Evolutionary conservation across 2,888 invertebrate genomes (phyloP).

Genomic region (Pollenia angustigena): DNA sequence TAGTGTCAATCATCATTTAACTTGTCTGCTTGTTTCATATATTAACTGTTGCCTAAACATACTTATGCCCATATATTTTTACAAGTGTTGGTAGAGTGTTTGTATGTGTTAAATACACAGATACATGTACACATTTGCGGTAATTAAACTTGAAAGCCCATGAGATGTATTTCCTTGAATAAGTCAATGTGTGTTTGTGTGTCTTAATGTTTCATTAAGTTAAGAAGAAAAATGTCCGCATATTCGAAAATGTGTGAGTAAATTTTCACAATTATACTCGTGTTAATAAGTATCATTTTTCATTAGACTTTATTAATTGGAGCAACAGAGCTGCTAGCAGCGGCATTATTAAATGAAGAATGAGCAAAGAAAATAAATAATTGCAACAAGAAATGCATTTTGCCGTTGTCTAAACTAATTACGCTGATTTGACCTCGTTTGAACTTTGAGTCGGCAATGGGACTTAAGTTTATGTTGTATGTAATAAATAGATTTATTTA

Average conservation of each 20-base stretch:
- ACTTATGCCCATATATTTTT: neutral
- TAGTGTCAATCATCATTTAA: constrained; percentile 51
- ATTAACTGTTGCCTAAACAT: neutral
- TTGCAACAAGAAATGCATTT: constrained; percentile 57
- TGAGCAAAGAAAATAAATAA: constrained; percentile 18
- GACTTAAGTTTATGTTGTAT: no score
- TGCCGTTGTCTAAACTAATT: constrained; percentile 44
- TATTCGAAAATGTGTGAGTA: neutral
- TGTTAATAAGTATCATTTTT: constrained; percentile 67
- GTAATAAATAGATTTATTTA: neutral
- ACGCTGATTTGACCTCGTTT: constrained; percentile 10
- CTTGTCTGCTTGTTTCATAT: neutral
- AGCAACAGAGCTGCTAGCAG: constrained; percentile 4
- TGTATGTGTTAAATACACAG: neutral
- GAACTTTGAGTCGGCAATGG: neutral
- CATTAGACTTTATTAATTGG: constrained; percentile 63
- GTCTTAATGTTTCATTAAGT: neutral
- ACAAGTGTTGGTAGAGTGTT: neutral
- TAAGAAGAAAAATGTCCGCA: neutral
- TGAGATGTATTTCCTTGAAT: neutral
- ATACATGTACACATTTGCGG: neutral
- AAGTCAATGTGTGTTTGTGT: neutral
- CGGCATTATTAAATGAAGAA: neutral
- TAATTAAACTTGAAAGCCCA: constrained; percentile 7
- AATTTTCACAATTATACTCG: neutral